Percentiles rank a stretch among this genome's conserved stretches.
Conservation (phyloP, 2,888 invertebrate genomes). For the Chymomyza fuscimana region DNA sequence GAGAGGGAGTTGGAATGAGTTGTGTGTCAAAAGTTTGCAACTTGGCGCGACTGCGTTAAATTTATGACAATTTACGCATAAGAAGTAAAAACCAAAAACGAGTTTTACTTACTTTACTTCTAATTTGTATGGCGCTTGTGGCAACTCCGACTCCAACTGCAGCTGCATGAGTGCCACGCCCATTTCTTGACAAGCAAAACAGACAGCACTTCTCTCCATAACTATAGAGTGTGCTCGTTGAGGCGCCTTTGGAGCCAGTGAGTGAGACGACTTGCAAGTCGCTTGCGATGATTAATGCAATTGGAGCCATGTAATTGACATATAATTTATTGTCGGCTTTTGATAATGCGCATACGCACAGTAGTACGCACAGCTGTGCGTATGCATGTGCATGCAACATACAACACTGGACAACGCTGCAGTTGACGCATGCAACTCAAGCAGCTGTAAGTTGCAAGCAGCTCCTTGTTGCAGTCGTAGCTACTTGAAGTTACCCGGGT, state of each 20-base stretch:
- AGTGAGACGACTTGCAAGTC: constrained; percentile 40
- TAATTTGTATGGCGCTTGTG: constrained; percentile 9
- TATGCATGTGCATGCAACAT: not conserved
- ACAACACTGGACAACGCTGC: constrained; percentile 8
- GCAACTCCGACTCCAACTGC: constrained; percentile 12
- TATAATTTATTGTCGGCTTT: constrained; percentile 64
- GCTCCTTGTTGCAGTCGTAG: constrained; percentile 3
- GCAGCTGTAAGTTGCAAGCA: constrained; percentile 13
- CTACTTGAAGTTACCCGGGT: constrained; percentile 7
- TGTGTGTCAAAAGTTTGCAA: constrained; percentile 54
- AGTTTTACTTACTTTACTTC: constrained; percentile 57
- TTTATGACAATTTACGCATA: constrained; percentile 67
- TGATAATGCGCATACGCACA: constrained; percentile 52
- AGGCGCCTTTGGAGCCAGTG: constrained; percentile 33
- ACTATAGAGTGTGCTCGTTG: constrained; percentile 11
- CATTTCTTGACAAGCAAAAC: constrained; percentile 67
- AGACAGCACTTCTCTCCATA: constrained; percentile 41
- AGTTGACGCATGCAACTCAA: constrained; percentile 16
- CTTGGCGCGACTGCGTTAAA: constrained; percentile 60
- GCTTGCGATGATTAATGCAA: constrained; percentile 68
- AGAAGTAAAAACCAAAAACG: constrained; percentile 40
- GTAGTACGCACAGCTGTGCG: constrained; percentile 17
- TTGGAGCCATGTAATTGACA: constrained; percentile 70
- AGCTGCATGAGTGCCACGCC: constrained; percentile 52
- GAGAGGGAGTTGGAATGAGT: not conserved